Conservation (phyloP, 2,113 vertebrate species). For the Scortum barcoo region DNA sequence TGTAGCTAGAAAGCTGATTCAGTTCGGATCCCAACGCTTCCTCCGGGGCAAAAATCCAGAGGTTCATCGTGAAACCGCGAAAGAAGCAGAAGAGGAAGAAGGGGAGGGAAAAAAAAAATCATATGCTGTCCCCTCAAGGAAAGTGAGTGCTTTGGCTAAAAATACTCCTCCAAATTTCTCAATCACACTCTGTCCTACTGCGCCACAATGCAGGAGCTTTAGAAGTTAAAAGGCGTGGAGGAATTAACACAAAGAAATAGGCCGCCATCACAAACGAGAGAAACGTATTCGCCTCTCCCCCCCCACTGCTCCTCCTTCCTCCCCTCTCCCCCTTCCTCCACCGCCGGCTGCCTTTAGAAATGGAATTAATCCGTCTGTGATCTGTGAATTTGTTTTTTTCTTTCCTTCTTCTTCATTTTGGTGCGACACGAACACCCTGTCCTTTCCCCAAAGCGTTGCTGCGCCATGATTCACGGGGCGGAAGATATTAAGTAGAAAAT, state of each 20-base stretch:
- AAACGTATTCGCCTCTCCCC: constrained; percentile 30
- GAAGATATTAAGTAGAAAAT: constrained; percentile 70
- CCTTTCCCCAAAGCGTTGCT: constrained; percentile 64
- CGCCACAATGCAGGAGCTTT: constrained; percentile 66
- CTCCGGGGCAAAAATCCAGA: constrained; percentile 69
- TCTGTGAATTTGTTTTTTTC: constrained; percentile 72
- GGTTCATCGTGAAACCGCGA: constrained; percentile 72
- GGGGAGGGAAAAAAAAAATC: constrained; percentile 13
- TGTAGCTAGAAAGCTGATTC: constrained; percentile 68
- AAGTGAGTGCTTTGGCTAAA: constrained; percentile 72
- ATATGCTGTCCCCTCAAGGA: constrained; percentile 70
- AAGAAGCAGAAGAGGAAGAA: constrained; percentile 46
- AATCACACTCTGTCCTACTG: constrained; percentile 74
- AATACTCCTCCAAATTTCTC: constrained; percentile 81
- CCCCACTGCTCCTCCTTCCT: constrained; percentile 3
- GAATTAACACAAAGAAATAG: constrained; percentile 78
- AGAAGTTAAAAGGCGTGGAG: constrained; percentile 69
- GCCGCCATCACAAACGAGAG: constrained; percentile 57
- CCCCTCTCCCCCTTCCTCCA: constrained; percentile 22
- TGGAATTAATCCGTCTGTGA: constrained; percentile 82
- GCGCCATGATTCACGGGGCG: constrained; percentile 44
- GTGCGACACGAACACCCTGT: constrained; percentile 61
- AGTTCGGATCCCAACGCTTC: constrained; percentile 54
- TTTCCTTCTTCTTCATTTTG: constrained; percentile 51
- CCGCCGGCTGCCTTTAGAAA: constrained; percentile 58